A percentile compares a stretch with the other conserved stretches of the same genome.
These are phyloP conservation scores for Leptopilina drosophilae DNA, from an alignment of 2,888 invertebrate genomes.

Conservation along the genomic window DNA sequence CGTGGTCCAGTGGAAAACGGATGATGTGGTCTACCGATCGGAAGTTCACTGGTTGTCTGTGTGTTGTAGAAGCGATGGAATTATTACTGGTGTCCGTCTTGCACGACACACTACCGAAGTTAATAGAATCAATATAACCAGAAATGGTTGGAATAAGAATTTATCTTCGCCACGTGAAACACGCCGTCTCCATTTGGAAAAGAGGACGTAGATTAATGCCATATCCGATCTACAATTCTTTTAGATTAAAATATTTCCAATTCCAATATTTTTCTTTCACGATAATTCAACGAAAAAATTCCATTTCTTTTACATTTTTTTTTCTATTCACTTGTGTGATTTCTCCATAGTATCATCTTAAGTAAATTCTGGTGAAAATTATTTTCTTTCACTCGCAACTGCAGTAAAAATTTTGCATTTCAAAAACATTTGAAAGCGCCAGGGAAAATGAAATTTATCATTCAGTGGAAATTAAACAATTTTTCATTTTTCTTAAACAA, in stretches of 20 bases:
- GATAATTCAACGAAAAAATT: not conserved
- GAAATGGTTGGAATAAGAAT: constrained; percentile 18
- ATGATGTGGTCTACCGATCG: constrained; percentile 29
- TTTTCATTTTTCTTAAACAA: too few relatives aligned
- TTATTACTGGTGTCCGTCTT: constrained; percentile 32
- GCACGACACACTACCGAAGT: constrained; percentile 21
- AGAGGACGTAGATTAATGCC: constrained; percentile 9
- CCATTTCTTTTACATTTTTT: not conserved
- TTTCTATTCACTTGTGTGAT: not conserved
- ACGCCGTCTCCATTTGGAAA: constrained; percentile 23
- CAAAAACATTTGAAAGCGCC: too few relatives aligned
- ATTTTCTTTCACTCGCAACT: too few relatives aligned
- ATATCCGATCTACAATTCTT: not conserved
- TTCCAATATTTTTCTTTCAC: constrained; percentile 27
- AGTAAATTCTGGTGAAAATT: not conserved
- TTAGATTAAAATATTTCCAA: constrained; percentile 36
- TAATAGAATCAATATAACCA: constrained; percentile 33
- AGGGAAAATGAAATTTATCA: too few relatives aligned
- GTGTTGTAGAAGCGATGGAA: constrained; percentile 8
- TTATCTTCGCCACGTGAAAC: not conserved
- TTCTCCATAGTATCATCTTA: not conserved
- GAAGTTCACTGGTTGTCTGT: constrained; percentile 29
- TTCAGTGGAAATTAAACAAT: too few relatives aligned
- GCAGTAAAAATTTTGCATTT: too few relatives aligned
- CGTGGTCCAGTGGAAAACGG: not conserved